Conservation (phyloP, 2,888 invertebrate species). For the Andrena minutula region DNA sequence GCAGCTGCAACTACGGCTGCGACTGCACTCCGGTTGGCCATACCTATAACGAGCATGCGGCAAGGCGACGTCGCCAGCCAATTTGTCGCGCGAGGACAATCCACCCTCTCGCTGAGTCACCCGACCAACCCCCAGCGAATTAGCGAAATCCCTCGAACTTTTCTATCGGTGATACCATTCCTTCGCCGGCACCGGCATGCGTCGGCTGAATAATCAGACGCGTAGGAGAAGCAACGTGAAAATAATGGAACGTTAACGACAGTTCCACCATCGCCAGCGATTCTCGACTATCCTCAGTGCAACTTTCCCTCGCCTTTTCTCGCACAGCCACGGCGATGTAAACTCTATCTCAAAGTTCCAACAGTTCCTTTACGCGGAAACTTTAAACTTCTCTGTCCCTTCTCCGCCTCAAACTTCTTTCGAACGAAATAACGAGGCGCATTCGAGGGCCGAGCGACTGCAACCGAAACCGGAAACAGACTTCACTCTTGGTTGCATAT, state of each 20-base stretch:
- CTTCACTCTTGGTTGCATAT: constrained; percentile 20
- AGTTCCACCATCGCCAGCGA: constrained; percentile 6
- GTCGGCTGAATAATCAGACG: constrained; percentile 2
- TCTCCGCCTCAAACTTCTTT: constrained; percentile 21
- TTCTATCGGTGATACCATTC: background rate
- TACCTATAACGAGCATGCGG: constrained; percentile 64
- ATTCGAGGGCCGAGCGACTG: constrained; percentile 1
- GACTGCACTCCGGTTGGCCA: constrained; percentile 35
- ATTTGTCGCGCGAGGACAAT: constrained; percentile 52
- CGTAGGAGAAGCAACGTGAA: background rate
- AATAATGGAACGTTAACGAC: constrained; percentile 45
- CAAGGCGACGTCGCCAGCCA: constrained; percentile 55
- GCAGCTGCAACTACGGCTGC: constrained; percentile 46
- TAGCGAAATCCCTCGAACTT: constrained; percentile 26
- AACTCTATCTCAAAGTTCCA: constrained; percentile 24
- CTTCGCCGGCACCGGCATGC: background rate
- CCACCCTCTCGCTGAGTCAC: constrained; percentile 49
- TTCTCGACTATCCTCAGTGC: background rate
- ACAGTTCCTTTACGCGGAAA: constrained; percentile 20
- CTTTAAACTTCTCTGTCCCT: constrained; percentile 14
- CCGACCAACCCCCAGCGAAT: constrained; percentile 11
- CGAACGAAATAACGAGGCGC: constrained; percentile 46
- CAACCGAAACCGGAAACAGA: background rate
- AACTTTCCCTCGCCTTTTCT: constrained; percentile 13
- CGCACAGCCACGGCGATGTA: background rate